A percentile compares a stretch with the other conserved stretches of the same genome.
Conservation (phyloP, 2,888 invertebrate genomes). For the Amorpha juglandis region DNA sequence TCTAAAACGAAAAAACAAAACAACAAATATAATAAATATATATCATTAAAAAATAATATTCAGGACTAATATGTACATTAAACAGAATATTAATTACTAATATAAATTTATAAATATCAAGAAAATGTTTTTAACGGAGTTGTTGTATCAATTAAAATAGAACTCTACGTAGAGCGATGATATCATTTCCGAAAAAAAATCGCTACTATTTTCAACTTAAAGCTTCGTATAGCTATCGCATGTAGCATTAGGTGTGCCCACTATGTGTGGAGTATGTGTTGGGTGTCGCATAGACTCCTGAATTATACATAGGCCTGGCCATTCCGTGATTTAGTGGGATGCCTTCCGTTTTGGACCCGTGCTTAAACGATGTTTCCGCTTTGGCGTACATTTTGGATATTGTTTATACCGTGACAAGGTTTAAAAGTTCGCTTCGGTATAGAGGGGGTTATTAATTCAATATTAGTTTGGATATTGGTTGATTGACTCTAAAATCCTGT, state of each 20-base stretch:
- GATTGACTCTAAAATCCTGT: background rate
- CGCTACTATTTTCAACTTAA: background rate
- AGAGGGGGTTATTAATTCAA: background rate
- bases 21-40: too few species aligned
- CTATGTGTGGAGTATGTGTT: constrained; percentile 48
- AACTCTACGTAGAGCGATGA: too few species aligned
- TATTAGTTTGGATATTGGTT: background rate
- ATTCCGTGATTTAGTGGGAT: constrained; percentile 75
- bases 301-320: constrained; percentile 75
- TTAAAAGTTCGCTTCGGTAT: background rate
- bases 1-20: background rate
- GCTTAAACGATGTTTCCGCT: constrained; percentile 66
- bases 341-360: constrained; percentile 59
- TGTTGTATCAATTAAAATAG: too few species aligned
- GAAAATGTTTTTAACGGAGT: too few species aligned
- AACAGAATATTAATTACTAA: too few species aligned
- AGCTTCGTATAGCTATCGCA: constrained; percentile 2
- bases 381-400: constrained; percentile 41
- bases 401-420: constrained; percentile 43
- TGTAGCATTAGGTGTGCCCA: background rate
- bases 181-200: too few species aligned
- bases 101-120: too few species aligned
- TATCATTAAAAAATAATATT: too few species aligned
- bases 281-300: constrained; percentile 71
- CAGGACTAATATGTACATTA: too few species aligned